Evolutionary conservation across 2,113 vertebrate genomes (phyloP).

Genomic region (Pelodiscus sinensis): DNA sequence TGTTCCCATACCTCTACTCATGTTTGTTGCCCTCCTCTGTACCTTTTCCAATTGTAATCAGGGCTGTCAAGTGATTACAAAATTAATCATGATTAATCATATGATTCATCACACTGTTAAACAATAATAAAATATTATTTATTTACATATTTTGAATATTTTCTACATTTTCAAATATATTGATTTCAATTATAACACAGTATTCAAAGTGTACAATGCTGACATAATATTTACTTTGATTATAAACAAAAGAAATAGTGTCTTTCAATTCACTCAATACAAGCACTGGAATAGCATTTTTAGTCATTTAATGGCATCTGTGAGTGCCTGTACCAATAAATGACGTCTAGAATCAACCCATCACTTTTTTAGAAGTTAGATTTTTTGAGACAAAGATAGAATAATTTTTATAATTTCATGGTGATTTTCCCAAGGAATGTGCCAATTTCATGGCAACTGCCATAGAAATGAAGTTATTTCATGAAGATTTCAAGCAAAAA

Average conservation of each 20-base stretch:
- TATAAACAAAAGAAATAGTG: too few species aligned
- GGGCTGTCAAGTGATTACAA: too few species aligned
- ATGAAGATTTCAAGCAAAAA: constrained; percentile 53
- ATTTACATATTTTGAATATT: too few species aligned
- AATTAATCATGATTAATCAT: too few species aligned
- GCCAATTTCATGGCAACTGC: constrained; percentile 62
- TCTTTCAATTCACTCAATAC: too few species aligned
- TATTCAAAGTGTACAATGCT: too few species aligned
- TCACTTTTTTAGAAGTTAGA: constrained; percentile 39
- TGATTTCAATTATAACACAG: too few species aligned
- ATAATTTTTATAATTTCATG: constrained; percentile 71
- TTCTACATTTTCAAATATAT: too few species aligned
- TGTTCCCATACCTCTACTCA: background rate
- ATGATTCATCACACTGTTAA: too few species aligned
- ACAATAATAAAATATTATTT: too few species aligned
- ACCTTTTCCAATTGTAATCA: background rate
- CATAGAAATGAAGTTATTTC: constrained; percentile 66
- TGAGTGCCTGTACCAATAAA: background rate
- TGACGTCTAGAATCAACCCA: background rate
- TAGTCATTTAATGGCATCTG: constrained; percentile 19
- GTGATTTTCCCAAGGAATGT: constrained; percentile 63
- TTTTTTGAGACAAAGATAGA: constrained; percentile 54
- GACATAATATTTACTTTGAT: too few species aligned
- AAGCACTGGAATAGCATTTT: background rate
- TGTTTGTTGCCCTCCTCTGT: background rate